Conservation (phyloP, 2,888 invertebrate genomes). For the Orthosia cruda region DNA sequence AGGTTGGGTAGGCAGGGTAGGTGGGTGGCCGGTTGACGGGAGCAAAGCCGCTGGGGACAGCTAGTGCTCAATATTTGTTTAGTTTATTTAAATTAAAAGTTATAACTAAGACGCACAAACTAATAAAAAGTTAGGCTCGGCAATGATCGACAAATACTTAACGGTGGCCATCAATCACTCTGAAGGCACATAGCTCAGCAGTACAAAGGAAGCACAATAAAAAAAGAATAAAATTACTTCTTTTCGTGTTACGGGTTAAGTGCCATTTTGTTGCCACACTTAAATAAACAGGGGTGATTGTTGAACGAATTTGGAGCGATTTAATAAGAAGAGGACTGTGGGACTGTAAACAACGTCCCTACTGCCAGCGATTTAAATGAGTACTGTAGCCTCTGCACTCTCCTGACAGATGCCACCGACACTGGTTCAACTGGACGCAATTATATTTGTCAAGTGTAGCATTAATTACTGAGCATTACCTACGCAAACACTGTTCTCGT, state of each 20-base stretch:
- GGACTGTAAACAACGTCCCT: constrained; percentile 2
- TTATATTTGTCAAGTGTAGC: constrained; percentile 30
- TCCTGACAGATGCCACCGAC: constrained; percentile 37
- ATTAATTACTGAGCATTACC: constrained; percentile 27
- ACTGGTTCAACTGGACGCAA: constrained; percentile 20
- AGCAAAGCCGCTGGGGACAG: too few species aligned
- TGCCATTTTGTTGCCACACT: constrained; percentile 47
- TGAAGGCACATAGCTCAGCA: constrained; percentile 52
- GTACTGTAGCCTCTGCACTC: constrained; percentile 9
- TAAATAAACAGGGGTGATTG: constrained; percentile 46
- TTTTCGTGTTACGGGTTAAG: constrained; percentile 43
- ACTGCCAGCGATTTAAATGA: constrained; percentile 4
- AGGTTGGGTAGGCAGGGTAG: too few species aligned
- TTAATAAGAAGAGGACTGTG: constrained; percentile 24
- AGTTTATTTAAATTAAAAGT: not conserved
- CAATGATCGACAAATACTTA: constrained; percentile 47
- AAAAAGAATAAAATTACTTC: constrained; percentile 57
- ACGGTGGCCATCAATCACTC: constrained; percentile 62
- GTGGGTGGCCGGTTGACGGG: too few species aligned
- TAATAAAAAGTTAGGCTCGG: constrained; percentile 1
- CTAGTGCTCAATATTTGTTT: not conserved
- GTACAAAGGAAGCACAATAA: constrained; percentile 61
- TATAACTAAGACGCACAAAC: not conserved
- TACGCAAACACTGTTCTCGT: constrained; percentile 19
- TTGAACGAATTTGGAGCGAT: constrained; percentile 32